Conservation (phyloP, 1,140 invertebrate species). For the Drosophila tani region DNA sequence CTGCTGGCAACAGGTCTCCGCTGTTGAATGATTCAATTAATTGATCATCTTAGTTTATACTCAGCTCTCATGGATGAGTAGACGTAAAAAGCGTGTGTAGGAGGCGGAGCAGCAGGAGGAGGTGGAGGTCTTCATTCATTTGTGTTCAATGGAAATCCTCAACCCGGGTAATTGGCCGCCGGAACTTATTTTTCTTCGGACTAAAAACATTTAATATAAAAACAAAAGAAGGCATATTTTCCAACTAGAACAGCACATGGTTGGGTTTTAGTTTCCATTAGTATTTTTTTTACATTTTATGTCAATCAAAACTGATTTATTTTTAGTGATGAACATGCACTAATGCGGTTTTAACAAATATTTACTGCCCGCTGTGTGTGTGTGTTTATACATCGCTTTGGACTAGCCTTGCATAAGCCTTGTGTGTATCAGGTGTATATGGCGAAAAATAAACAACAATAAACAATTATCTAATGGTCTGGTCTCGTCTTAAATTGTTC, state of each 20-base stretch:
- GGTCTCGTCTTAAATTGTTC: slow-evolving; percentile 14
- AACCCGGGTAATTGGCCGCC: slow-evolving; percentile 33
- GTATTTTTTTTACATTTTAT: slow-evolving; percentile 25
- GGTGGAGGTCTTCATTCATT: slow-evolving; percentile 49
- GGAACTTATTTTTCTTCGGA: slow-evolving; percentile 22
- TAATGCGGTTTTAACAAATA: slow-evolving; percentile 50
- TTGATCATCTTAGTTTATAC: slow-evolving; percentile 76
- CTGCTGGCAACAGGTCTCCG: slow-evolving; percentile 76
- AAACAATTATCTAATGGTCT: slow-evolving; percentile 30
- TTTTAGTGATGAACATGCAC: slow-evolving; percentile 40
- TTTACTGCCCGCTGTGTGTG: slow-evolving; percentile 28
- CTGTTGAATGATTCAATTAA: slow-evolving; percentile 81
- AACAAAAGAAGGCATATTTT: neutral
- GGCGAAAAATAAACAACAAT: slow-evolving; percentile 34
- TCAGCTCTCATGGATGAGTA: slow-evolving; percentile 71
- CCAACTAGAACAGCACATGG: neutral
- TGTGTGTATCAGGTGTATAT: slow-evolving; percentile 21
- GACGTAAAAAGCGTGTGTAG: slow-evolving; percentile 35
- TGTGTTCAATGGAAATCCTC: slow-evolving; percentile 49
- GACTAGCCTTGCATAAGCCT: slow-evolving; percentile 19
- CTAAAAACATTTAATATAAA: neutral
- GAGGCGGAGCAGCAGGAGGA: slow-evolving; percentile 3
- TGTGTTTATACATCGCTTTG: slow-evolving; percentile 32
- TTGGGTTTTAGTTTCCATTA: slow-evolving; percentile 21
- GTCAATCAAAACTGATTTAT: slow-evolving; percentile 49